These are phyloP conservation scores for Miltochrista miniata DNA, from an alignment of 2,888 invertebrate genomes.

Conservation along the genomic window DNA sequence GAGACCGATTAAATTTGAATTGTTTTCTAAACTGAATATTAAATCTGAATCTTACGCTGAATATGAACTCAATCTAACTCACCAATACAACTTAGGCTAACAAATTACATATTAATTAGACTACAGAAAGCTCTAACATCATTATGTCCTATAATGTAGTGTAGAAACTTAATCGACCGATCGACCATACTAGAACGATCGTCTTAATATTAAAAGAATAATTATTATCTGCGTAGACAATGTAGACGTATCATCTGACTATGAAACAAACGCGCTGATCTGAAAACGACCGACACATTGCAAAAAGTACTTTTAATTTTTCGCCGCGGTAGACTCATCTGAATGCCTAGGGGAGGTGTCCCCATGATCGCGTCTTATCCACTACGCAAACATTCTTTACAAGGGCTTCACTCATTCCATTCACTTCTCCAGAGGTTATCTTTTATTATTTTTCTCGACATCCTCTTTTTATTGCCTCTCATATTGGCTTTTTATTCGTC, in stretches of 20 bases:
- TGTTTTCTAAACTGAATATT: neutral
- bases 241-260: slow-evolving; percentile 8
- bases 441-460: slow-evolving; percentile 79
- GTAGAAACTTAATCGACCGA: too few species aligned
- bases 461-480: slow-evolving; percentile 79
- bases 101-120: too few species aligned
- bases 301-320: slow-evolving; percentile 72
- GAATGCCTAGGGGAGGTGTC: slow-evolving; percentile 70
- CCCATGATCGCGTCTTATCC: slow-evolving; percentile 80
- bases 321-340: slow-evolving; percentile 52
- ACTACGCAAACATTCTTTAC: slow-evolving; percentile 81
- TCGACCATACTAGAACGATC: too few species aligned
- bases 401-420: slow-evolving; percentile 77
- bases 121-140: too few species aligned
- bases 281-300: slow-evolving; percentile 50
- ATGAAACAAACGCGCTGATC: slow-evolving; percentile 33
- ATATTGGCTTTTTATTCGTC: slow-evolving; percentile 83
- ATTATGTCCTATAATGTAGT: too few species aligned
- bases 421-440: slow-evolving; percentile 79
- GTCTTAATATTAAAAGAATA: too few species aligned
- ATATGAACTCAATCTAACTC: neutral
- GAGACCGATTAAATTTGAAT: slow-evolving; percentile 2
- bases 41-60: too few species aligned
- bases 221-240: slow-evolving; percentile 13
- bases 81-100: too few species aligned